Percentiles rank a stretch among this genome's conserved stretches.
phyloP scores from a whole-genome alignment of 2,113 vertebrate species.

The Tetrax tetrax region DNA sequence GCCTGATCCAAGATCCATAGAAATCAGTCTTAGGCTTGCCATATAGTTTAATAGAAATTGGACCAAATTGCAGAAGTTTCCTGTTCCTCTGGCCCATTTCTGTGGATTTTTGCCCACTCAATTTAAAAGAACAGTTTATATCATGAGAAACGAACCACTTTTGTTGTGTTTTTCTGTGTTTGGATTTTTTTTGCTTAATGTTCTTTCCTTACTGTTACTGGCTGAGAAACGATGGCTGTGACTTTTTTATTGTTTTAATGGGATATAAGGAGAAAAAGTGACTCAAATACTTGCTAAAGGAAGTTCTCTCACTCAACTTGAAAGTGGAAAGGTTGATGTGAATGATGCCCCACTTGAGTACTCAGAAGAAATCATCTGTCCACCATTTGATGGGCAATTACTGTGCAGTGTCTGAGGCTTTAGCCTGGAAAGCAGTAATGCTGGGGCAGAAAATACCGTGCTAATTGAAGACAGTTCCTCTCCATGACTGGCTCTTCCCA shows the following conservation, averaged over 20 bases:
- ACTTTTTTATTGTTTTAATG: background rate
- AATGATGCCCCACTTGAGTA: background rate
- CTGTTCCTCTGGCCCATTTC: background rate
- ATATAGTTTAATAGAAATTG: background rate
- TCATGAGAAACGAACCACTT: background rate
- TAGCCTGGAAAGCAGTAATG: background rate
- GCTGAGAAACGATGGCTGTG: background rate
- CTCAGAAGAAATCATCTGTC: background rate
- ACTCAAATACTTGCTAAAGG: background rate
- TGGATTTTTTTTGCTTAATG: background rate
- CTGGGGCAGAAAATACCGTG: background rate
- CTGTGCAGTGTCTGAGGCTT: background rate
- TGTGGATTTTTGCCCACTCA: constrained; percentile 5
- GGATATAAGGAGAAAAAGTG: background rate
- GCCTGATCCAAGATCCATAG: constrained; percentile 20
- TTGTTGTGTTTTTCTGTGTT: background rate
- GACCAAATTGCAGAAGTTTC: background rate
- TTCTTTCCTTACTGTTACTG: constrained; percentile 17
- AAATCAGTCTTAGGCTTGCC: background rate
- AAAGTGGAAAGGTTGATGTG: background rate
- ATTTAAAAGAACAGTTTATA: constrained; percentile 2
- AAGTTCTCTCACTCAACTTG: background rate
- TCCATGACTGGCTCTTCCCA: background rate
- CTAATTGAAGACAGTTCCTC: background rate
- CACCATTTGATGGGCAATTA: background rate